Base-by-base conservation (phyloP, 2,888 invertebrate genomes). In the Meta bourneti region DNA sequence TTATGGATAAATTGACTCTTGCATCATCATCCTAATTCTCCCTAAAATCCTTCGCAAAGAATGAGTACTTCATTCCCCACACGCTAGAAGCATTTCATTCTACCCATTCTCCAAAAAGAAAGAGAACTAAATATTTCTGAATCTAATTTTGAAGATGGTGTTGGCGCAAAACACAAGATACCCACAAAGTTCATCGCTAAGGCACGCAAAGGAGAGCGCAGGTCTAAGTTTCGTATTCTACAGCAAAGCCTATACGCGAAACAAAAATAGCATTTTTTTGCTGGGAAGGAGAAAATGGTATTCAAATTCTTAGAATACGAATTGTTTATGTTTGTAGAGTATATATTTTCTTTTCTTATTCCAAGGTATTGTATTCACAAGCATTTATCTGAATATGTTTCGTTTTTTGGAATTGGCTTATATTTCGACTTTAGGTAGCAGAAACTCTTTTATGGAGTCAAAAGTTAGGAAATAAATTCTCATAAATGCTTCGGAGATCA, bases 201-300 rank as follows among this genome's bases (percentile, higher is more conserved):
- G 16, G 16, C 79, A 79, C 79, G 79, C 79, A 54, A 79, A 78
- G 79, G 13, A 79, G 61, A 79, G 79, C 34, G 20, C 61, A 34
- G 4, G 20, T 54, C 49, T 13, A 79, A 79, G 61, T 79, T 79
- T 79, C 61, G 79, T 20, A 34, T 79, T 79, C 79, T 61, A 13
- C 79, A 79, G 61, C 61, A 51, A 11, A 13, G 34, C 19, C 34
- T 34, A 7, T 20, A 61, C 79, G 51, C 79, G 79, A 79, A 79
- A 79, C 34, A 54, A 51, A 79, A 79, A 79, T 61, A 16, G 34
- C 72, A 19, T 16, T 77, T 77, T 77, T 77, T 77, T 77, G 52
- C 34, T 77, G 19, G 61, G 34, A 61, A 20, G 6, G 54, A 51
- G 51, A n/a, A 54, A n/a, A 52, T 16, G 16, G 61, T 61, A 79